Evolutionary conservation across 1,140 invertebrate species (phyloP).

Genomic region (Monomorium pharaonis): DNA sequence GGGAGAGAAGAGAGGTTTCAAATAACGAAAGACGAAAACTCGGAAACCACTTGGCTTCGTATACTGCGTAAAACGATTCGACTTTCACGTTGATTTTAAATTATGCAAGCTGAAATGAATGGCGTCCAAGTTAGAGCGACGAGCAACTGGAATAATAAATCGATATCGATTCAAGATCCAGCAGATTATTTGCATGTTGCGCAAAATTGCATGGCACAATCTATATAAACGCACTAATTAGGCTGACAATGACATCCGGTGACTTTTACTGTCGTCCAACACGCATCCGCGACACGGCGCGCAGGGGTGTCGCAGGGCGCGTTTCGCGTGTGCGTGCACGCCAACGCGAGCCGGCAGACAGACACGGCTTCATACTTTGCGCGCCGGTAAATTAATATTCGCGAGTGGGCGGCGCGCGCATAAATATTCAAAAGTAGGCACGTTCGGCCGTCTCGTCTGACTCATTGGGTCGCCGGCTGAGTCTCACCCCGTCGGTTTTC

Average conservation of each 20-base stretch:
- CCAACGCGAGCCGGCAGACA: conserved; percentile 11
- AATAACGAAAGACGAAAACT: not conserved
- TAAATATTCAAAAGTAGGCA: conserved; percentile 64
- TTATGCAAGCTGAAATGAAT: not conserved
- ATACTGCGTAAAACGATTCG: not conserved
- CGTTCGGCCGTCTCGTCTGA: conserved; percentile 52
- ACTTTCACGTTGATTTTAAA: not conserved
- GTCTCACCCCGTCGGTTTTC: conserved; percentile 51
- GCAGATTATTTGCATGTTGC: not conserved
- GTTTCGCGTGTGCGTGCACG: conserved; percentile 26
- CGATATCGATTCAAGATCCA: not conserved
- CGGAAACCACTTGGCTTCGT: not conserved
- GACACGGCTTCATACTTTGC: conserved; percentile 31
- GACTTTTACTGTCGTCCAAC: conserved; percentile 18
- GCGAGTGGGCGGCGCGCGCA: conserved; percentile 52
- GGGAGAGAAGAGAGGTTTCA: not conserved
- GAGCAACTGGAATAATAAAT: not conserved
- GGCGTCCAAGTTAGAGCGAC: not conserved
- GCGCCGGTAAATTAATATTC: conserved; percentile 57
- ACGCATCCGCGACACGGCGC: not conserved
- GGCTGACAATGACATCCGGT: conserved; percentile 23
- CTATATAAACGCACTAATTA: conserved; percentile 41
- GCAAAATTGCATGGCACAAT: conserved; percentile 9
- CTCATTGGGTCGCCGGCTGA: conserved; percentile 39
- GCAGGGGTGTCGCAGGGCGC: not conserved